Conservation (phyloP, 2,888 invertebrate genomes). For the Auanema freiburgensis region DNA sequence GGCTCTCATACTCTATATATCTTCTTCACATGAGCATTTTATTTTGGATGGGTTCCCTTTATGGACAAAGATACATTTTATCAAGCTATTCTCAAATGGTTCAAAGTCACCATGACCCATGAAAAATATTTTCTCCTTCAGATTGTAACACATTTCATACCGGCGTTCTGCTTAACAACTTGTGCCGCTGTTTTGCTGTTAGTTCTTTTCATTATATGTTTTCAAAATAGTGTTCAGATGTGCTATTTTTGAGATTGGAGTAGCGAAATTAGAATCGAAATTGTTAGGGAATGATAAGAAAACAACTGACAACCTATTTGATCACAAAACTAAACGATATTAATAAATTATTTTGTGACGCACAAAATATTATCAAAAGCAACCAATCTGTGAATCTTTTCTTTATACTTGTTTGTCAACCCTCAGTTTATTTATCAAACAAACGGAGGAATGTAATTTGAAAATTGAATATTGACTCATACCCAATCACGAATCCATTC, state of each 20-base stretch:
- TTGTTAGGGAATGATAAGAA: conserved; percentile 12
- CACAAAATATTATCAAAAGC: too few species aligned
- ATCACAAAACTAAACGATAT: too few species aligned
- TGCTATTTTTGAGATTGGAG: conserved; percentile 14
- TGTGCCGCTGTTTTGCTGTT: conserved; percentile 5
- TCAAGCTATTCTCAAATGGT: conserved; percentile 8
- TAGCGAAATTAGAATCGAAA: conserved; percentile 12
- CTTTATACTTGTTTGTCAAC: too few species aligned
- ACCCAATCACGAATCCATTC: conserved; percentile 9
- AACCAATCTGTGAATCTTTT: too few species aligned
- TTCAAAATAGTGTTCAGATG: conserved; percentile 3
- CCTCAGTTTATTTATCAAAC: too few species aligned
- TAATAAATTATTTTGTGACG: too few species aligned
- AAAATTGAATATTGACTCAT: not conserved
- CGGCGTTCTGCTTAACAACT: conserved; percentile 7
- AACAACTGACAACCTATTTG: not conserved
- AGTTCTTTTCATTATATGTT: not conserved
- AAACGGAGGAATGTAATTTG: too few species aligned
- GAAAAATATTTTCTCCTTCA: not conserved
- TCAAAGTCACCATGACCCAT: not conserved
- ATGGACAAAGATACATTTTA: conserved; percentile 7
- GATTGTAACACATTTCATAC: conserved; percentile 9
- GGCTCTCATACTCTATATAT: conserved; percentile 11
- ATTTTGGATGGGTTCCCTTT: conserved; percentile 7
- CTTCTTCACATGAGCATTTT: conserved; percentile 13